Conservation (phyloP, 2,113 vertebrate species). For the Catharus minimus region DNA sequence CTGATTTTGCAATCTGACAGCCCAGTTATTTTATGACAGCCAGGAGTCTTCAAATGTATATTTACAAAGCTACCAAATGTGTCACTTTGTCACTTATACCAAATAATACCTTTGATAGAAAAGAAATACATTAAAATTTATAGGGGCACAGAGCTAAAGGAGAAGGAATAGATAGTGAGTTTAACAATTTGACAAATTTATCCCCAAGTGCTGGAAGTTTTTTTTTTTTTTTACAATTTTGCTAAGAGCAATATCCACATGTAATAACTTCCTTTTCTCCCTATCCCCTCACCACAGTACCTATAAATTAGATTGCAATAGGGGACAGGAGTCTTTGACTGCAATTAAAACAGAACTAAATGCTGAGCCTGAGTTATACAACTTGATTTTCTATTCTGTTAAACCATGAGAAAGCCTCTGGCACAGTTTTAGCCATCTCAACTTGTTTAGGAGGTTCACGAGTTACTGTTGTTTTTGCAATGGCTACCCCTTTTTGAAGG, state of each 20-base stretch:
- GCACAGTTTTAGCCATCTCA: not conserved
- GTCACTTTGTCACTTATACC: conserved; percentile 37
- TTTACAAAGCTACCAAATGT: conserved; percentile 51
- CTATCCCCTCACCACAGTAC: not conserved
- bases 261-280: not conserved
- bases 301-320: not conserved
- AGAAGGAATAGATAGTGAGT: not conserved
- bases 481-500: not conserved
- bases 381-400: not conserved
- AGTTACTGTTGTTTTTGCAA: not conserved
- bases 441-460: not conserved
- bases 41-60: conserved; percentile 60
- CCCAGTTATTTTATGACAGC: conserved; percentile 63
- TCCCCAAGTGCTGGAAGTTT: not conserved
- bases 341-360: not conserved
- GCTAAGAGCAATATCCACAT: not conserved
- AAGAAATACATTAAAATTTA: conserved; percentile 46
- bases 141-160: not conserved
- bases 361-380: not conserved
- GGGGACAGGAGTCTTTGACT: not conserved
- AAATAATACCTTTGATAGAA: conserved; percentile 46
- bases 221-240: not conserved
- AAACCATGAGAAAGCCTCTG: not conserved
- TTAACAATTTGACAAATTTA: conserved; percentile 25
- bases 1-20: conserved; percentile 58